Evolutionary conservation across 2,888 invertebrate species (phyloP).

Genomic region (Psylliodes chrysocephalus): DNA sequence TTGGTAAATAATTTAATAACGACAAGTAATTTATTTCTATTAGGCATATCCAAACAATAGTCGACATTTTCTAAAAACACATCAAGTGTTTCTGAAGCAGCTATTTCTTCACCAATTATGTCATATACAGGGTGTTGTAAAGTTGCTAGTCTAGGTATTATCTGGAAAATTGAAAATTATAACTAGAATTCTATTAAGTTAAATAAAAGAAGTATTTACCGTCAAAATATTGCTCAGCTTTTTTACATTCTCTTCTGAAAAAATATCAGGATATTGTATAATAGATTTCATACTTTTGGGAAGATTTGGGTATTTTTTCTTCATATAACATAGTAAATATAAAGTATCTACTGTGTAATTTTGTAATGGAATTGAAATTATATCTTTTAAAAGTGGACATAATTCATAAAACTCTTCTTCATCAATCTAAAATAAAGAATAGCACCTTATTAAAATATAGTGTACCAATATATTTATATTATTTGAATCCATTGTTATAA

Average conservation of each 20-base stretch:
- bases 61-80: constrained; percentile 71
- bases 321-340: constrained; percentile 68
- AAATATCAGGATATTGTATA: constrained; percentile 14
- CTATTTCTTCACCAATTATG: constrained; percentile 68
- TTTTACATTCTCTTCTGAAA: constrained; percentile 69
- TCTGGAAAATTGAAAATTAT: no score
- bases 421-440: constrained; percentile 43
- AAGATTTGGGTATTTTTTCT: constrained; percentile 65
- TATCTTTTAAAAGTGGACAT: constrained; percentile 71
- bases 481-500: no score
- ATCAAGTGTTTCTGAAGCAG: constrained; percentile 66
- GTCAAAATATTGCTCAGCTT: constrained; percentile 70
- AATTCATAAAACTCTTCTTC: constrained; percentile 69
- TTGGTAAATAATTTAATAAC: constrained; percentile 70
- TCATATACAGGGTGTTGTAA: constrained; percentile 75
- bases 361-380: constrained; percentile 71
- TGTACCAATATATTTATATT: no score
- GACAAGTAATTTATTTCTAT: constrained; percentile 70
- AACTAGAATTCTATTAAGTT: not conserved
- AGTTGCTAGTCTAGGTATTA: constrained; percentile 69
- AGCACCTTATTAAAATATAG: no score
- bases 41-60: constrained; percentile 65
- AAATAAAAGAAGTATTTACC: constrained; percentile 63
- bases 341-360: constrained; percentile 75
- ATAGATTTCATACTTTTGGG: constrained; percentile 13